Base-by-base conservation (phyloP, 2,888 invertebrate species). In the Chaitophorus viminalis region DNA sequence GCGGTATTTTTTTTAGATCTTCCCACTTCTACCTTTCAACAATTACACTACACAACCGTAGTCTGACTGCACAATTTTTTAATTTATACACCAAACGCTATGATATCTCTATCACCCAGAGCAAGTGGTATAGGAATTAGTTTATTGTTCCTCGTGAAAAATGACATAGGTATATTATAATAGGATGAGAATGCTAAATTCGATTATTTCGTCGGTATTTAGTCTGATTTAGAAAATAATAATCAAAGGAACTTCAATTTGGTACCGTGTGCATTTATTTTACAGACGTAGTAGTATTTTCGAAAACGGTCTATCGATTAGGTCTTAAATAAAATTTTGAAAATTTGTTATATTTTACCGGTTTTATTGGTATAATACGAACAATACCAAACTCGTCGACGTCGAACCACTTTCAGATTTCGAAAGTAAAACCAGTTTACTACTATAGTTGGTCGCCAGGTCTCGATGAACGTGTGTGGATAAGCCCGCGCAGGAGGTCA, bases 371-470 rank as follows among this genome's bases (percentile, higher is more conserved):
- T 31, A 54, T 72, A 68, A 29, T n/a, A 68, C n/a, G 74, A 74
- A 83, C 60, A 83, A 75, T 83, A 83, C 82, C 54, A 60, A 74
- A 83, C 36, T 54, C 36, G 74, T 83, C 54, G 74, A 60, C 75
- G 39, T 39, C 36, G 46, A 76, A 76, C 76, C 75, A 76, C 84
- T 76, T 84, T 84, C 84, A 21, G 84, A 84, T 84, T 84, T 84
- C 84, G 84, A 84, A 84, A 84, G 84, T 65, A 84, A 84, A 84
- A 84, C 83, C 74, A 60, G 82, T 83, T 83, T 83, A 36, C 11
- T 68, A 46, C 68, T 39, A 31, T 65, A 31, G 68, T 70, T 14
- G 68, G 29, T 70, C 25, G 46, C 46, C 39, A 21, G 29, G 46
- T 81, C n/a, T 68, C 17, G 81, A 46, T 46, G 72, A 72, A 8